Evolutionary conservation across 2,113 vertebrate species (phyloP).

Genomic region (Lipotes vexillifer): DNA sequence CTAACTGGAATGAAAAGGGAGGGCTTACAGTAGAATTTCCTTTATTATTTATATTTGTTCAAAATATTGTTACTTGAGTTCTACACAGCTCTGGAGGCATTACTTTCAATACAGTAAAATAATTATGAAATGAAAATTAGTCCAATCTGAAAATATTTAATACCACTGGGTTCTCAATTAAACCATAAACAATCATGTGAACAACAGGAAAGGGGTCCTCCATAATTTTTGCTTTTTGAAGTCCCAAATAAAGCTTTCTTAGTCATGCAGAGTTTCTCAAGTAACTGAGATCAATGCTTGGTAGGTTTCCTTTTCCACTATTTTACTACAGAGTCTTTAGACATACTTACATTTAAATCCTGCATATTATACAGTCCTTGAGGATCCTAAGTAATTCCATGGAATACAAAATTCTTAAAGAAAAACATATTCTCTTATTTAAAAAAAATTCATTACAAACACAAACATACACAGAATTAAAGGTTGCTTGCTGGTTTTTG

Average conservation of each 20-base stretch:
- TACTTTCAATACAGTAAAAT: not conserved
- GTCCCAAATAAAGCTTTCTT: not conserved
- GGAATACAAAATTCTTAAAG: slow-evolving; percentile 15
- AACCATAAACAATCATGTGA: not conserved
- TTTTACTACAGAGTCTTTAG: not conserved
- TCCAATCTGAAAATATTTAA: not conserved
- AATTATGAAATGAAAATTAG: not conserved
- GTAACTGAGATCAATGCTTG: not conserved
- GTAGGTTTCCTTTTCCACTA: not conserved
- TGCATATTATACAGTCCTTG: not conserved
- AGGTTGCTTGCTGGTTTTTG: not conserved
- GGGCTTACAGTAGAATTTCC: not conserved
- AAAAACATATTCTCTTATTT: slow-evolving; percentile 36
- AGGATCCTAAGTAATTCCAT: not conserved
- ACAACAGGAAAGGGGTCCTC: not conserved
- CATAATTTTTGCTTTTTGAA: not conserved
- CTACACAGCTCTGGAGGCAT: not conserved
- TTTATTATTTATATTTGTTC: not conserved
- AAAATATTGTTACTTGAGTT: not conserved
- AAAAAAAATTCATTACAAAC: not conserved
- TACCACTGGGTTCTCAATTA: not conserved
- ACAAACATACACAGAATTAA: not conserved
- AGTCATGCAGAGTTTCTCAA: not conserved
- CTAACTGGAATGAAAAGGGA: not conserved
- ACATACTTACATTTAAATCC: not conserved